These are phyloP conservation scores for Lymantria dispar DNA, from an alignment of 2,888 invertebrate genomes.

Conservation along the genomic window DNA sequence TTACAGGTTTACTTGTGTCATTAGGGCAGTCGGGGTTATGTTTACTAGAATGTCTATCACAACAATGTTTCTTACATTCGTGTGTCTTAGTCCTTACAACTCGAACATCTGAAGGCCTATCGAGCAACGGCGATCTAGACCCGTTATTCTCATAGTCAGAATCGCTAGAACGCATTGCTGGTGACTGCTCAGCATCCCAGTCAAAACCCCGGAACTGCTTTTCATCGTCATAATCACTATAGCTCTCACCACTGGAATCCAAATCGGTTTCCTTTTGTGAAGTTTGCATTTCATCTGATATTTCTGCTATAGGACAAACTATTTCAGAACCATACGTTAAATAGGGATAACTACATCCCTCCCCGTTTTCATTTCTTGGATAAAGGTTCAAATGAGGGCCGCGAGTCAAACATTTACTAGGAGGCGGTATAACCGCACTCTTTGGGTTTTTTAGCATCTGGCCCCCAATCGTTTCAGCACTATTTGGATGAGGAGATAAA, in stretches of 20 bases:
- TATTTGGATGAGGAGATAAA: conserved; percentile 91
- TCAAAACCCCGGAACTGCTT: conserved; percentile 79
- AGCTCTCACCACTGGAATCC: conserved; percentile 83
- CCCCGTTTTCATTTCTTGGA: conserved; percentile 84
- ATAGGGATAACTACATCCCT: conserved; percentile 89
- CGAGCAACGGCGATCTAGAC: conserved; percentile 86
- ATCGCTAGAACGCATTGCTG: conserved; percentile 80
- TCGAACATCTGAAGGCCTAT: conserved; percentile 72
- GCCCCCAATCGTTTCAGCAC: conserved; percentile 89
- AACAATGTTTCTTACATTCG: conserved; percentile 66
- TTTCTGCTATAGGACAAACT: conserved; percentile 92
- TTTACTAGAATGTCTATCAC: conserved; percentile 58
- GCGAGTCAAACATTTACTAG: conserved; percentile 86
- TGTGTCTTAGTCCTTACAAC: conserved; percentile 66
- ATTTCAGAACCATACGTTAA: conserved; percentile 88
- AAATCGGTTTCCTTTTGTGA: conserved; percentile 85
- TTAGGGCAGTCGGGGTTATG: conserved; percentile 53
- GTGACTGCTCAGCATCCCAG: conserved; percentile 75
- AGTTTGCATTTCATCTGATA: conserved; percentile 89
- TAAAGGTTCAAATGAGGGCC: conserved; percentile 88
- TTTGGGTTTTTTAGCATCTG: conserved; percentile 86
- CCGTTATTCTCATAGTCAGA: conserved; percentile 87
- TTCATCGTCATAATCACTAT: conserved; percentile 84
- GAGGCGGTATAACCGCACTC: conserved; percentile 85
- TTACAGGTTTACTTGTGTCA: conserved; percentile 67